Evolutionary conservation across 2,797 vertebrate species (phyloP).

Genomic region (Myotis findleyi): DNA sequence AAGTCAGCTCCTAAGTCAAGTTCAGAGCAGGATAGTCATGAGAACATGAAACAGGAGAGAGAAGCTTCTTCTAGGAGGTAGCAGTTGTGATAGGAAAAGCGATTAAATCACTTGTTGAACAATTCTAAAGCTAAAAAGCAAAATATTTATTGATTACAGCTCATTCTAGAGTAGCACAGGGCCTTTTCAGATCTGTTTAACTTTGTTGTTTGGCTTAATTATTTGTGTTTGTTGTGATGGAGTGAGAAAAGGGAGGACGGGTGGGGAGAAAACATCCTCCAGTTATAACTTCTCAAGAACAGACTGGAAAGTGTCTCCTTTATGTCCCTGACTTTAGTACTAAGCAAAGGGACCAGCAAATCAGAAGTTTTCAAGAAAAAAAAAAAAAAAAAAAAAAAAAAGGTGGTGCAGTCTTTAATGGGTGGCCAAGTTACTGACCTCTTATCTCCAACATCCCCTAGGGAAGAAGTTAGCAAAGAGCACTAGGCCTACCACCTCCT

Average conservation of each 20-base stretch:
- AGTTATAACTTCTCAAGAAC: background rate
- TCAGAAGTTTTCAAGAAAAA: background rate
- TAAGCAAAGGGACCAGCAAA: background rate
- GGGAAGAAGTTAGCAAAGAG: constrained; percentile 38
- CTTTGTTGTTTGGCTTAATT: constrained; percentile 33
- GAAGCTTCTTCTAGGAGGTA: background rate
- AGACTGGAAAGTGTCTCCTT: background rate
- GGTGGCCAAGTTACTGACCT: constrained; percentile 40
- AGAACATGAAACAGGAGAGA: background rate
- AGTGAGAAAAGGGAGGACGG: background rate
- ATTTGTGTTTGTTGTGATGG: background rate
- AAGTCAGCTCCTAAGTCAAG: background rate
- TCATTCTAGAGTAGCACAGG: background rate
- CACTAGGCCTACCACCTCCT: background rate
- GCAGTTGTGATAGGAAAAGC: background rate
- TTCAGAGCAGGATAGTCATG: background rate
- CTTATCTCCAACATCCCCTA: constrained; percentile 14
- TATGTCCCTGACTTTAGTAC: background rate
- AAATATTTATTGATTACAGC: background rate
- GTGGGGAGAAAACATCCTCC: background rate
- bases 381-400: background rate
- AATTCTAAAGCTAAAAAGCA: constrained; percentile 15
- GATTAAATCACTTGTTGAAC: background rate
- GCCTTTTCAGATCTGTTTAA: background rate
- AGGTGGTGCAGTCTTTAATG: background rate